Conservation (phyloP, 2,888 invertebrate species). For the Nomada fabriciana region DNA sequence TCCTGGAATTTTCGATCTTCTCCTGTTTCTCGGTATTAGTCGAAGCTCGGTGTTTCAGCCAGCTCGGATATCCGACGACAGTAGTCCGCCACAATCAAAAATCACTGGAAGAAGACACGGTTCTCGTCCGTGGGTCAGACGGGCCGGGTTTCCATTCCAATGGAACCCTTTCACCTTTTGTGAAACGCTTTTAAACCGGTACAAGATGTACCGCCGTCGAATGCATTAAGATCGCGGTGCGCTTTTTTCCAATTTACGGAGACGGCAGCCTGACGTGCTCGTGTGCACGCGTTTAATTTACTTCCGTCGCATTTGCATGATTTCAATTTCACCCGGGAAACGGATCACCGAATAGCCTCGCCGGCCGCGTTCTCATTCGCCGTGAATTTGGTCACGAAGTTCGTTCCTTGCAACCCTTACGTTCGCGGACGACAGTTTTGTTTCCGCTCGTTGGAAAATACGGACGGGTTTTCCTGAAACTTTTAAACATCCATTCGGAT, state of each 20-base stretch:
- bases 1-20: conserved; percentile 33
- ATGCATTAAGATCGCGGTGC: neutral
- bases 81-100: neutral
- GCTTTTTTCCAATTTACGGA: conserved; percentile 23
- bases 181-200: too few species aligned
- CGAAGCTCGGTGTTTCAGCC: neutral
- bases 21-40: conserved; percentile 29
- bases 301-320: conserved; percentile 43
- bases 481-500: too few species aligned
- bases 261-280: neutral
- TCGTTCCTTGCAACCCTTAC: neutral
- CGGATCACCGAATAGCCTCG: conserved; percentile 24
- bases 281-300: conserved; percentile 31
- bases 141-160: neutral
- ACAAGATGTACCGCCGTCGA: neutral
- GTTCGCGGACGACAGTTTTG: too few species aligned
- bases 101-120: neutral
- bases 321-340: conserved; percentile 39
- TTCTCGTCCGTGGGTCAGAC: neutral
- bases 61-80: conserved; percentile 17
- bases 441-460: too few species aligned
- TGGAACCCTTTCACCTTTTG: neutral
- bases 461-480: too few species aligned
- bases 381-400: conserved; percentile 20
- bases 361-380: neutral